Evolutionary conservation across 2,113 vertebrate genomes (phyloP).

Genomic region (Pollachius pollachius): DNA sequence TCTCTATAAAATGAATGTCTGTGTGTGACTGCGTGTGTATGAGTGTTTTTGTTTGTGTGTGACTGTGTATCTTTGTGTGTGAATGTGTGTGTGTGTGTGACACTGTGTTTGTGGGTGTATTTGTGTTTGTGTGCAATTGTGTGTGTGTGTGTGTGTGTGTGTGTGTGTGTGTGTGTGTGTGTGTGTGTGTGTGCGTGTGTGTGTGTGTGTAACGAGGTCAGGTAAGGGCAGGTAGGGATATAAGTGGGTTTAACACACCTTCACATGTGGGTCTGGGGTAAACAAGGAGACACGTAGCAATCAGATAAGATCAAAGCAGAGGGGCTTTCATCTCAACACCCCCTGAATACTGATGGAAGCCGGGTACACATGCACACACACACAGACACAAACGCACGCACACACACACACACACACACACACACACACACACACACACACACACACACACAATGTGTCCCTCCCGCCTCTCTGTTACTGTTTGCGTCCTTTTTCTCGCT

Average conservation of each 20-base stretch:
- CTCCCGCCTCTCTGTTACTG: background rate
- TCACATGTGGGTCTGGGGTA: slow-evolving; percentile 43
- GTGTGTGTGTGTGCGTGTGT: background rate
- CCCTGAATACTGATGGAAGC: background rate
- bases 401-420: slow-evolving; percentile 1
- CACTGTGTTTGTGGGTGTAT: background rate
- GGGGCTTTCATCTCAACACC: slow-evolving; percentile 50
- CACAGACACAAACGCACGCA: background rate
- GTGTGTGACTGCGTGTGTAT: slow-evolving; percentile 17
- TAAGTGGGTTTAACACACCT: slow-evolving; percentile 13
- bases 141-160: background rate
- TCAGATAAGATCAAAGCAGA: slow-evolving; percentile 55
- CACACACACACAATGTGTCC: background rate
- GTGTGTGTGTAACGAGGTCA: slow-evolving; percentile 11
- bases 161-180: background rate
- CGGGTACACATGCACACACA: background rate
- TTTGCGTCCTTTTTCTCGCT: background rate
- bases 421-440: background rate
- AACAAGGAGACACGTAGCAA: slow-evolving; percentile 62
- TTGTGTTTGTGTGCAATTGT: background rate
- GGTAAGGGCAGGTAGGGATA: slow-evolving; percentile 36
- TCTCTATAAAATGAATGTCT: slow-evolving; percentile 23
- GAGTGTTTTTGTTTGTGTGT: slow-evolving; percentile 1
- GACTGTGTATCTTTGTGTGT: too few relatives aligned
- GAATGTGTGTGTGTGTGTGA: slow-evolving; percentile 5